Conservation (phyloP, 2,797 vertebrate species). For the Amblyopsis hoosieri region DNA sequence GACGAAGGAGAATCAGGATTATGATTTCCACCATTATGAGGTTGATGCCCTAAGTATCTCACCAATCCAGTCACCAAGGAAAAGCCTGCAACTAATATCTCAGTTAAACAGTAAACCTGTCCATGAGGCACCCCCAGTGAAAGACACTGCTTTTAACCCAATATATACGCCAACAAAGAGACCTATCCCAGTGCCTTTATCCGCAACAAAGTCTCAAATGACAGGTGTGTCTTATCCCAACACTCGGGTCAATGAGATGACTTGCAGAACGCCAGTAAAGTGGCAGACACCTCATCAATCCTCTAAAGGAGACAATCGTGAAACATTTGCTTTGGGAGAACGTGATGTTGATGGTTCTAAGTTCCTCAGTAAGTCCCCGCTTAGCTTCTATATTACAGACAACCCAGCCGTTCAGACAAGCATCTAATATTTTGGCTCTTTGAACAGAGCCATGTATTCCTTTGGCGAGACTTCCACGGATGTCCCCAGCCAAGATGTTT, state of each 20-base stretch:
- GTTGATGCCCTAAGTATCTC: slow-evolving; percentile 65
- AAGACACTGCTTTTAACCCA: neutral
- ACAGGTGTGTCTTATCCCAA: neutral
- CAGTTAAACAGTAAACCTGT: neutral
- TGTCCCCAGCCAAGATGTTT: slow-evolving; percentile 68
- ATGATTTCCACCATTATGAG: slow-evolving; percentile 12
- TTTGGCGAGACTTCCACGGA: neutral
- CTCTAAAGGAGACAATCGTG: neutral
- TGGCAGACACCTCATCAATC: neutral
- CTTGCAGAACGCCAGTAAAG: slow-evolving; percentile 32
- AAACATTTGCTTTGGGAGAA: neutral
- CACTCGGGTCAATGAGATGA: neutral
- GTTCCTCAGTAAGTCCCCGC: neutral
- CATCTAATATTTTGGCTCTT: neutral
- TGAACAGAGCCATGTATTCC: neutral
- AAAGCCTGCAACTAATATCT: slow-evolving; percentile 10
- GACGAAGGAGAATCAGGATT: slow-evolving; percentile 17
- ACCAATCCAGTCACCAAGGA: slow-evolving; percentile 59
- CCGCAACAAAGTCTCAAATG: neutral
- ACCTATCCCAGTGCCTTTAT: slow-evolving; percentile 33
- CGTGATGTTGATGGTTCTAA: no score
- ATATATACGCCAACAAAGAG: slow-evolving; percentile 4
- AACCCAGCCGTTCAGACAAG: neutral
- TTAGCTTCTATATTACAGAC: neutral
- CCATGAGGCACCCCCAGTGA: neutral